These are phyloP conservation scores for Rhinatrema bivittatum DNA, from an alignment of 2,797 vertebrate species.

Conservation along the genomic window DNA sequence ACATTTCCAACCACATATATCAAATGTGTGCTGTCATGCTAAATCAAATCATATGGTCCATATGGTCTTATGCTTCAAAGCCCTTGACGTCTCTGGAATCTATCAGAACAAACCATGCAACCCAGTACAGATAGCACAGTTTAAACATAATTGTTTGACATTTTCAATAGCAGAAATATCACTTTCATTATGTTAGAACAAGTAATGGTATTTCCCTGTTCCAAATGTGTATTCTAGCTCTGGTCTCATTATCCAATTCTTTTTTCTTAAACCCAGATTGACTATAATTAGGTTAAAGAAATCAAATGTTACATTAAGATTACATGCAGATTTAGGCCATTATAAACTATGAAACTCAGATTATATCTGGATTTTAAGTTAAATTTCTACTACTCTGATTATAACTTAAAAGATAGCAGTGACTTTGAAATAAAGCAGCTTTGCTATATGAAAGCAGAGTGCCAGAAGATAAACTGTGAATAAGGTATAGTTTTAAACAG, in stretches of 20 bases:
- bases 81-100: background rate
- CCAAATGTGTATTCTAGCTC: background rate
- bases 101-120: background rate
- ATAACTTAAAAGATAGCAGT: background rate
- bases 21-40: too few species aligned
- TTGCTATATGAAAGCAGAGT: constrained; percentile 18
- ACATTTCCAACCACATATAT: too few species aligned
- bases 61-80: background rate
- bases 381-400: background rate
- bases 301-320: background rate
- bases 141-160: background rate
- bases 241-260: background rate
- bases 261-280: background rate
- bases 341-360: background rate
- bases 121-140: background rate
- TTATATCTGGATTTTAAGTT: background rate
- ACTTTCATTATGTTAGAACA: background rate
- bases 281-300: background rate
- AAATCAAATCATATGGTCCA: background rate
- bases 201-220: background rate
- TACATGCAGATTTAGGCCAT: background rate
- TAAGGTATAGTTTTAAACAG: background rate
- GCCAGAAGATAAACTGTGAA: background rate
- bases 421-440: background rate
- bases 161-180: too few species aligned